Evolutionary conservation across 2,888 invertebrate genomes (phyloP), one percentile per base, ranked within the genome.

Genomic region (Lasioglossum zephyrum): DNA sequence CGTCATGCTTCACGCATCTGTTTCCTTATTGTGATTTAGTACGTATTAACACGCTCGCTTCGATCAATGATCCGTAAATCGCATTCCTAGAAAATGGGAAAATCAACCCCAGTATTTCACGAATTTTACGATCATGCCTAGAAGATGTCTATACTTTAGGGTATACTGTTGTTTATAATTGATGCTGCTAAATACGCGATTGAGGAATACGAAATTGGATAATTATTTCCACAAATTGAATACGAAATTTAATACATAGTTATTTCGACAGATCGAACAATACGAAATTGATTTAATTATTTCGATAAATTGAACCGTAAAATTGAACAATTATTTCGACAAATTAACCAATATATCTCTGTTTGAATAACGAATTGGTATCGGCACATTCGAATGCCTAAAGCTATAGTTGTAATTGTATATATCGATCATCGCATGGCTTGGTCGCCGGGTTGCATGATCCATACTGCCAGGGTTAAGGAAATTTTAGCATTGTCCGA

Each of bases 1-100:
- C 49, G 39, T 74, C 74, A 74, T 39, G 53, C 53, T 74, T 39
- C 53, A n/a, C 16, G 74, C 53, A n/a, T 74, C 53, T 2, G 53
- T 57, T 53, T 26, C 39, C 22, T 39, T 57, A 57, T 74, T 53
- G 74, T 73, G n/a, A 26, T 49, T 22, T 31, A 26, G 53, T 53
- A 3, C 22, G 73, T 49, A 49, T 63, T 16, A n/a, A 16, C 26
- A 1, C 60, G 13, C 1, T 60, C 26, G 26, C 60, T 6, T 63
- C 60, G 26, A 63, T 26, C 60, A 31, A 31, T 63, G 60, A 26
- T 63, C 60, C 26, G 26, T 63, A 16, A 63, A 16, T 16, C 31
- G 16, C 26, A 26, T 26, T 63, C 26, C 16, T 16, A 31, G 60
- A 26, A 63, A 63, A 63, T 63, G n/a, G 5, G 26, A 63, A 31